Evolutionary conservation across 2,888 invertebrate genomes (phyloP), one percentile per base, ranked within the genome.

Genomic region (Netelia fuscicornis): DNA sequence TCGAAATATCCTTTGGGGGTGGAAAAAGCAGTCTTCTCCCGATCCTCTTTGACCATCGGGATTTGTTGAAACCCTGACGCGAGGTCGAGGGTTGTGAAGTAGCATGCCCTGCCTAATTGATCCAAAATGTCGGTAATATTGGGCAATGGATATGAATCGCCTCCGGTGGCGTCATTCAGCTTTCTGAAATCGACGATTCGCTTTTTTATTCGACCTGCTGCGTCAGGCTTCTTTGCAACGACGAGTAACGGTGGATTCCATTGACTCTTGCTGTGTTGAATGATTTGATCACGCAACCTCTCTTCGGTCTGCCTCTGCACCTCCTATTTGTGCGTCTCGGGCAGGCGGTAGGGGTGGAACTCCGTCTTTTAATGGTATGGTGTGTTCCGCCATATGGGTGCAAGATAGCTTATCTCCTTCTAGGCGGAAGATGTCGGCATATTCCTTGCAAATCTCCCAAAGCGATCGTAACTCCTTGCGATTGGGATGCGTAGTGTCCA

Each of bases 271-370:
- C 60, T 48, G 0, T 58, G 44, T 6, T 23, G 58, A 0, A 72
- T 60, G 20, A 58, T 60, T 6, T 23, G 44, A 6, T 72, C 72
- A 1, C 17, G 11, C 1, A 72, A 23, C 72, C 60, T 72, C 11
- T 44, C 58, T 6, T 37, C 60, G 0, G 30, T 13, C 42, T 11
- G 11, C 42, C 1, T 20, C 42, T 11, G 86, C 3, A 17, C 17
- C 17, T 17, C 17, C 17, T 17, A 17, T 17, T 17, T 17, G 17
- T 17, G 17, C 17, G 17, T 17, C 17, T 17, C 17, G 17, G 17
- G 17, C 17, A 84, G 70, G 2, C 87, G 65, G 25, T 87, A 88
- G 9, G 86, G 72, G 78, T 87, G 86, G 5, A 79, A 56, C 52
- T 77, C 85, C 65, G 5, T 84, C 56, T 9, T 23, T 76, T 0